phyloP scores from a whole-genome alignment of 2,113 vertebrate species.

The Puffinus mauretanicus region DNA sequence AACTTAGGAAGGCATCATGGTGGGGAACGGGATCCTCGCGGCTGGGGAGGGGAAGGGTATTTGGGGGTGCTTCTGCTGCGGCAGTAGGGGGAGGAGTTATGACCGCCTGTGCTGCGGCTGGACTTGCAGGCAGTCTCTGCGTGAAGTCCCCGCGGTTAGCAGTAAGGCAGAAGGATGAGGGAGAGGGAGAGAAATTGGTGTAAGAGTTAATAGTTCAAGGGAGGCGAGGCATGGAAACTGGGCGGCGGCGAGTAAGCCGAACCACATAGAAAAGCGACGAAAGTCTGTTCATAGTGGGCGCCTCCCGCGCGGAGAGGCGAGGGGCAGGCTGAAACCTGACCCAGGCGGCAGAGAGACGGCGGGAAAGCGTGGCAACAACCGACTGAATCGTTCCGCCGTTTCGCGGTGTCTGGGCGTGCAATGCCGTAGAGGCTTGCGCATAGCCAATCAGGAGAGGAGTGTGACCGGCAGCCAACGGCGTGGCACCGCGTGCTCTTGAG shows the following conservation, averaged over 20 bases:
- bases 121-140: too few relatives aligned
- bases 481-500: too few relatives aligned
- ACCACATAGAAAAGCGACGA: accelerated
- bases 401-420: accelerated
- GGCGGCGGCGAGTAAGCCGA: too few relatives aligned
- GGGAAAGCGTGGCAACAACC: accelerated
- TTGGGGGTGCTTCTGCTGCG: background rate
- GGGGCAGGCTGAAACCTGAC: background rate
- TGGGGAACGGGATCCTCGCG: background rate
- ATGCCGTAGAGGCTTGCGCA: accelerated
- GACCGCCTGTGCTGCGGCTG: accelerated
- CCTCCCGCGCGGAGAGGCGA: too few relatives aligned
- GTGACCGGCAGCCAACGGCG: background rate
- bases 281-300: too few relatives aligned
- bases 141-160: background rate
- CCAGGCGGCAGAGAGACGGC: background rate
- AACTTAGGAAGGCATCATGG: background rate
- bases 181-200: background rate
- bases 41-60: background rate
- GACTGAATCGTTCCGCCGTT: accelerated
- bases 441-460: background rate
- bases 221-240: too few relatives aligned
- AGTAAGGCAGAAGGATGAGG: too few relatives aligned
- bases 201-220: background rate
- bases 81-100: accelerated